Percentiles rank a stretch among this genome's conserved stretches.
phyloP scores from a whole-genome alignment of 2,113 vertebrate species.

The Falco punctatus region DNA sequence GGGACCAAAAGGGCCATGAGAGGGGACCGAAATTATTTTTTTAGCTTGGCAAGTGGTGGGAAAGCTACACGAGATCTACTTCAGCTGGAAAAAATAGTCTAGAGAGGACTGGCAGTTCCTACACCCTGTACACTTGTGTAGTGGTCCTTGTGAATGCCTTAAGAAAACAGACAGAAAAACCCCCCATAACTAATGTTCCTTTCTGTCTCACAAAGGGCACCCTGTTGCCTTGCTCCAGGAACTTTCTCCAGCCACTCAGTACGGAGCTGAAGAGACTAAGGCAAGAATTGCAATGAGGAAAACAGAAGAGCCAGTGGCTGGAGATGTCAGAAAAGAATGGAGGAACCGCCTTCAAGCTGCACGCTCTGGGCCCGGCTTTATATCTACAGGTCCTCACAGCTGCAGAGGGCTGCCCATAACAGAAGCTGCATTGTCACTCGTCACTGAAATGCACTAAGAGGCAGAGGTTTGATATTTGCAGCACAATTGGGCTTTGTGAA shows the following conservation, averaged over 20 bases:
- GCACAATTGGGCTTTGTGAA: neutral
- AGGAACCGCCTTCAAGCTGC: neutral
- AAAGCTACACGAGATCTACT: neutral
- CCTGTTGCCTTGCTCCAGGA: constrained; percentile 16
- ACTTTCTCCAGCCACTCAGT: neutral
- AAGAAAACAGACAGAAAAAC: neutral
- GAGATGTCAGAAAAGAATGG: neutral
- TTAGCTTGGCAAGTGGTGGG: neutral
- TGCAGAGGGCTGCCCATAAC: neutral
- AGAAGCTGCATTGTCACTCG: neutral
- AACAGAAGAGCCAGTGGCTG: neutral
- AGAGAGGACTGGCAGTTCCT: constrained; percentile 23
- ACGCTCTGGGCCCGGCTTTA: neutral
- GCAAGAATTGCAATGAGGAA: neutral
- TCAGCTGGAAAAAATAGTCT: neutral
- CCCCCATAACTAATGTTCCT: neutral
- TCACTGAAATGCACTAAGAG: neutral
- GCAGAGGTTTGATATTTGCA: neutral
- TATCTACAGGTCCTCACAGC: neutral
- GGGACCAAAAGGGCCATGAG: accelerated
- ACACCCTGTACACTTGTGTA: neutral
- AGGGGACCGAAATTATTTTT: neutral
- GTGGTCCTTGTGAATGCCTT: neutral
- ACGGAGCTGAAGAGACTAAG: neutral
- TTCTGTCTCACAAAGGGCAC: neutral